Conservation (phyloP, 1,140 invertebrate genomes). For the Sycophila sp. region DNA sequence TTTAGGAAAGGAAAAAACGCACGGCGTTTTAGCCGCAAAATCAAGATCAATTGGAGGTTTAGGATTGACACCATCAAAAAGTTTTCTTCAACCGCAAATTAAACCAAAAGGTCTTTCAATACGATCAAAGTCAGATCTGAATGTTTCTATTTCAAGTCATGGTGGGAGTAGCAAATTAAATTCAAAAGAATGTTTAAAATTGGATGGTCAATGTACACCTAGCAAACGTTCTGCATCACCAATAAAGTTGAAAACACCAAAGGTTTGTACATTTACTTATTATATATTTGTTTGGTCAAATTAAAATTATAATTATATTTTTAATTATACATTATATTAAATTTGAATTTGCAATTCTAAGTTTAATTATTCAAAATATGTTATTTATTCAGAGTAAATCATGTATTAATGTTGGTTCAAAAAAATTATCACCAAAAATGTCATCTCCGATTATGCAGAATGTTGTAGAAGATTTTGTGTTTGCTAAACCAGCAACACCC, state of each 20-base stretch:
- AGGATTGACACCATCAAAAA: slow-evolving; percentile 25
- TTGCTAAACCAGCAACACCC: slow-evolving; percentile 42
- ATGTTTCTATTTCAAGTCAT: slow-evolving; percentile 25
- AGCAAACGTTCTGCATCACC: slow-evolving; percentile 17
- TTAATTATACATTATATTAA: neutral
- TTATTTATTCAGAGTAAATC: slow-evolving; percentile 19
- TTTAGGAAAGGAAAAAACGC: slow-evolving; percentile 24
- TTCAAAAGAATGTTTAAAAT: neutral
- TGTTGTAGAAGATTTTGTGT: slow-evolving; percentile 29
- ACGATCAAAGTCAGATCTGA: slow-evolving; percentile 48
- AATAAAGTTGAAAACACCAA: slow-evolving; percentile 27
- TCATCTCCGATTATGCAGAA: slow-evolving; percentile 31
- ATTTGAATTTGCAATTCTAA: neutral
- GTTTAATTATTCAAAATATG: too few relatives aligned
- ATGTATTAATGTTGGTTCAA: slow-evolving; percentile 2
- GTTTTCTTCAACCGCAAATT: neutral
- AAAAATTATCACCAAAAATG: slow-evolving; percentile 30
- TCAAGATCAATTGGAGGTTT: slow-evolving; percentile 21
- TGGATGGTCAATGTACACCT: slow-evolving; percentile 35
- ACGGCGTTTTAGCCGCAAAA: slow-evolving; percentile 16
- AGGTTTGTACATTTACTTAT: slow-evolving; percentile 44
- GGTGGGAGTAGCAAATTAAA: slow-evolving; percentile 37
- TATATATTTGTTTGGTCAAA: too few relatives aligned
- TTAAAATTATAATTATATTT: neutral
- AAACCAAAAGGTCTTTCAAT: slow-evolving; percentile 51